Conservation (phyloP, 2,113 vertebrate species). For the Tichodroma muraria region DNA sequence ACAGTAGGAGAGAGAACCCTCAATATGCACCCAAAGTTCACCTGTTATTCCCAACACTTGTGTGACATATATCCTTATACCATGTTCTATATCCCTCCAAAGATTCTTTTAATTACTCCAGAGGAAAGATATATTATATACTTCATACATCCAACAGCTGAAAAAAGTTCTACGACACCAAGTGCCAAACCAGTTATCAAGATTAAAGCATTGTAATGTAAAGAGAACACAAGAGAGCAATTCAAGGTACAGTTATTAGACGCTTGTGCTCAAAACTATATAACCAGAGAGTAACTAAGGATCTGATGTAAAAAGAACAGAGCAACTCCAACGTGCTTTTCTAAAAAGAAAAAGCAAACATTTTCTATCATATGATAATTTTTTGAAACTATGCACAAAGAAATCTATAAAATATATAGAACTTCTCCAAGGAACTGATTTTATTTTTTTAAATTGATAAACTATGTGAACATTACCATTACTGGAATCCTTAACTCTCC, state of each 20-base stretch:
- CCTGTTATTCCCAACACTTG: not conserved
- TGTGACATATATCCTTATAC: not conserved
- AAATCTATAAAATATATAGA: not conserved
- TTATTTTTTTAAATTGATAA: not conserved
- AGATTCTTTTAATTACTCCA: not conserved
- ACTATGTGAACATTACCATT: not conserved
- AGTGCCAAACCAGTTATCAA: not conserved
- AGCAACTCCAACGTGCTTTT: not conserved
- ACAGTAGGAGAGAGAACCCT: not conserved
- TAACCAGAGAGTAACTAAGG: not conserved
- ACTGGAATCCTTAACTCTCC: not conserved
- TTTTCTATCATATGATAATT: not conserved
- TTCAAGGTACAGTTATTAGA: not conserved
- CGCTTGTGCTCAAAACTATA: not conserved
- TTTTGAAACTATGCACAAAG: not conserved
- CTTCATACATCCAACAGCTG: not conserved
- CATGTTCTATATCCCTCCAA: not conserved
- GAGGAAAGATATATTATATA: not conserved
- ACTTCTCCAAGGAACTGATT: not conserved
- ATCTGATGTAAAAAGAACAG: not conserved
- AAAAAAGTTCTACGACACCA: not conserved
- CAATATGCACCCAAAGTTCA: not conserved
- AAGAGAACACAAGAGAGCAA: not conserved
- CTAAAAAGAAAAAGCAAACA: not conserved
- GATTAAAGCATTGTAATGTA: not conserved